Evolutionary conservation across 1,140 invertebrate species (phyloP).

Genomic region (Pseudomyrmex concolor): DNA sequence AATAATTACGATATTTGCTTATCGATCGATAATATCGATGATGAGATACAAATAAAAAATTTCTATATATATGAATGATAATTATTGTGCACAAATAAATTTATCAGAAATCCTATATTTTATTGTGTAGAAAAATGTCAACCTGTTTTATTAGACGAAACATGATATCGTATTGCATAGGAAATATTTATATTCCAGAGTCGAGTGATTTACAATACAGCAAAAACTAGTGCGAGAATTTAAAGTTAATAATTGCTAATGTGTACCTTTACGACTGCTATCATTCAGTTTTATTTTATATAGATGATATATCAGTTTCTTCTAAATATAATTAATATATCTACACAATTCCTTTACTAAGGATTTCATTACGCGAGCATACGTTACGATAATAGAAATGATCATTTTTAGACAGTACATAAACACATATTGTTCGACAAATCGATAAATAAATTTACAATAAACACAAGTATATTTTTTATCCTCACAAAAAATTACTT

Average conservation of each 20-base stretch:
- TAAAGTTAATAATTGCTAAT: constrained; percentile 66
- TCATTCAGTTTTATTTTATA: constrained; percentile 38
- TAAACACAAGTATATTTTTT: not conserved
- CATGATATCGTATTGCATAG: constrained; percentile 70
- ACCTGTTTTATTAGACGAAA: constrained; percentile 70
- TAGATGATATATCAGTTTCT: not conserved
- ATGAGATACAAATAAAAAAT: constrained; percentile 64
- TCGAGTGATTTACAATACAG: constrained; percentile 73
- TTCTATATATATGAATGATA: constrained; percentile 67
- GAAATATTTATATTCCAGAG: constrained; percentile 70
- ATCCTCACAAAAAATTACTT: not conserved
- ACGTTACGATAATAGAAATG: not conserved
- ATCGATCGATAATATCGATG: constrained; percentile 39
- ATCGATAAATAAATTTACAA: constrained; percentile 18
- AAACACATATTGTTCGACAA: not conserved
- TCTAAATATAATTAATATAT: not conserved
- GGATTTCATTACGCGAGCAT: not conserved
- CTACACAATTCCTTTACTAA: not conserved
- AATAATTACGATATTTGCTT: not conserved
- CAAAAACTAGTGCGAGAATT: constrained; percentile 64
- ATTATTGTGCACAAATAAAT: constrained; percentile 52
- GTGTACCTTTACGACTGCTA: constrained; percentile 20
- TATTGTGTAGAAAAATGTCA: constrained; percentile 59
- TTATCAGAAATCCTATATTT: constrained; percentile 41
- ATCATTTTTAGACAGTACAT: not conserved